These are phyloP conservation scores for Turritopsis rubra DNA, from an alignment of 30 jellyfish, hydroid and myxozoan genomes.

Conservation along the genomic window DNA sequence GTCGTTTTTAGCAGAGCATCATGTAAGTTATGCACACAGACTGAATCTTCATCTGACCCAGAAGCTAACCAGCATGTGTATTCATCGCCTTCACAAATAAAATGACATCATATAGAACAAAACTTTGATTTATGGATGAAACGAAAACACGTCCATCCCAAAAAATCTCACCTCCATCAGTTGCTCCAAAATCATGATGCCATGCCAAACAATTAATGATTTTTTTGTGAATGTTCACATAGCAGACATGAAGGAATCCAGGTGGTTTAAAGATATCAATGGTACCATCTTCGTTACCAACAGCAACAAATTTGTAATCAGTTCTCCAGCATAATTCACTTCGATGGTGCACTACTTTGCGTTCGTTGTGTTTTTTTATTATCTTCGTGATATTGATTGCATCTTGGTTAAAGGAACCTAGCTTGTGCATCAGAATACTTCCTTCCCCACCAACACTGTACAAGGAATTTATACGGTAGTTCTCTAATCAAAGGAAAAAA, in stretches of 20 bases:
- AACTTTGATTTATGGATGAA: too few relatives aligned
- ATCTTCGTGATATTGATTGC: conserved; percentile 54
- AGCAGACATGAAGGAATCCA: conserved; percentile 28
- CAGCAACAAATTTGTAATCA: conserved; percentile 54
- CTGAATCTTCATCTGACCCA: conserved; percentile 76
- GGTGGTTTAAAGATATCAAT: conserved; percentile 63
- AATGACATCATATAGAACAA: too few relatives aligned
- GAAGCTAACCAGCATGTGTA: conserved; percentile 78
- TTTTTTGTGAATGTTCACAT: conserved; percentile 65
- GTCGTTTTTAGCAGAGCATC: conserved; percentile 16
- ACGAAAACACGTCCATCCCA: not conserved
- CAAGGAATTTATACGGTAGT: conserved; percentile 33
- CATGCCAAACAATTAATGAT: conserved; percentile 77
- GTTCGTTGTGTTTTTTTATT: conserved; percentile 37
- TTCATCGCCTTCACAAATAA: conserved; percentile 19
- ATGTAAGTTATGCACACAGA: conserved; percentile 50
- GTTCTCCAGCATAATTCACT: conserved; percentile 71
- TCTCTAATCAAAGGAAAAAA: not conserved
- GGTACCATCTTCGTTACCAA: conserved; percentile 91
- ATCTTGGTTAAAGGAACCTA: conserved; percentile 48
- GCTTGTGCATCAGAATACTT: conserved; percentile 44
- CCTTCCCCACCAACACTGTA: conserved; percentile 98
- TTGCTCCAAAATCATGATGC: conserved; percentile 57
- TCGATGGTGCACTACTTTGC: conserved; percentile 29
- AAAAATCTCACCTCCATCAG: conserved; percentile 16